Evolutionary conservation across 1,140 invertebrate genomes (phyloP), one percentile per base, ranked within the genome.

Genomic region (Radopholus similis): DNA sequence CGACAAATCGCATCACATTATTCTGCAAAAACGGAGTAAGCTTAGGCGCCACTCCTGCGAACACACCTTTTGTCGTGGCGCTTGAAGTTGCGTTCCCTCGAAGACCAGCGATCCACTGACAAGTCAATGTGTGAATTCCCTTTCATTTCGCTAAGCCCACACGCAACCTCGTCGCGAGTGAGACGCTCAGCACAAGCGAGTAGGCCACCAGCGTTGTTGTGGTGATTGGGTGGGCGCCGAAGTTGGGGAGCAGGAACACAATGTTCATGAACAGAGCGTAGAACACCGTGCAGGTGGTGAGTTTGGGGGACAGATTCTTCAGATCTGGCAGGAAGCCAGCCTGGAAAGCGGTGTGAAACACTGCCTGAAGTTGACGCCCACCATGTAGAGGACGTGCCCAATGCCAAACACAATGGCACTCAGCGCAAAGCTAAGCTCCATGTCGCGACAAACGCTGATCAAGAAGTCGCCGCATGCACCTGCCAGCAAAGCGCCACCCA

Each of bases 351-450:
- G 28, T 34, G 18, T 64, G 6, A 5, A 8, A 30, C 11, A 21
- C n/a, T 8, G 44, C 26, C 44, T 4, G 26, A 49, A 11, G 6
- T 47, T n/a, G 26, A 47, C 1, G 44, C 28, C 34, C 35, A 71
- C 69, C 69, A 71, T 73, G 38, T 71, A 71, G 37, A 72, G 30
- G 15, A 71, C n/a, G 38, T 71, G 69, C 18, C 66, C 73, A 32
- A 60, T 11, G 2, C 21, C 69, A 38, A 71, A 71, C 18, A 60
- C 53, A 18, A 71, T 26, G 23, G 69, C 69, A n/a, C 54, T 58
- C 6, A 51, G 23, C 30, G 40, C 56, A 15, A 71, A 59, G 15
- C 32, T 70, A 21, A 15, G 49, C 6, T 62, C 40, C 4, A 32
- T 28, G 40, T 72, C 35, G n/a, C 40, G 40, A 34, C 42, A 55